A percentile compares a stretch with the other conserved stretches of the same genome.
Evolutionary conservation across 2,888 invertebrate genomes (phyloP).

Genomic region (Ypsolopha scabrella): DNA sequence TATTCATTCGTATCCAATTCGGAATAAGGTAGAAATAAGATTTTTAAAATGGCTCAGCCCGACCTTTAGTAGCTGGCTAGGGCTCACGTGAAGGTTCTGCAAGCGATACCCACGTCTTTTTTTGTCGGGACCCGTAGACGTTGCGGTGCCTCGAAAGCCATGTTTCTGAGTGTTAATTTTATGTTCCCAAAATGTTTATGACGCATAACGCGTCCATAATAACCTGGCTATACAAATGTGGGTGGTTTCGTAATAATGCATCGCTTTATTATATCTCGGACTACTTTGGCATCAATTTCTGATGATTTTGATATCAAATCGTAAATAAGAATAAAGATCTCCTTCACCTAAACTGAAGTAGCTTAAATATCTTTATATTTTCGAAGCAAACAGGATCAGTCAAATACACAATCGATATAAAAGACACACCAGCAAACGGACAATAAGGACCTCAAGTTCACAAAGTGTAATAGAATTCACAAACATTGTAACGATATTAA

Average conservation of each 20-base stretch:
- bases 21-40: conserved; percentile 6
- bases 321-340: conserved; percentile 3
- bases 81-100: conserved; percentile 44
- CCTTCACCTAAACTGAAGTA: not conserved
- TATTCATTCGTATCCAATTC: conserved; percentile 21
- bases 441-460: conserved; percentile 37
- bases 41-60: conserved; percentile 9
- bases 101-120: conserved; percentile 60
- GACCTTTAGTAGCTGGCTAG: conserved; percentile 28
- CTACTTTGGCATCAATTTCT: conserved; percentile 8
- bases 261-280: conserved; percentile 49
- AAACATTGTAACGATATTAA: conserved; percentile 67
- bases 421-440: conserved; percentile 32
- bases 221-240: conserved; percentile 64
- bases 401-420: conserved; percentile 47
- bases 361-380: conserved; percentile 9
- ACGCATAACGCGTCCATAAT: conserved; percentile 65
- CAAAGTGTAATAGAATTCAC: conserved; percentile 68
- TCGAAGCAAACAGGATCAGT: conserved; percentile 41
- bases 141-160: conserved; percentile 64
- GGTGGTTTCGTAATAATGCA: conserved; percentile 59
- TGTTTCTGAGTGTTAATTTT: conserved; percentile 69
- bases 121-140: conserved; percentile 60
- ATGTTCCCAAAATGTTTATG: conserved; percentile 70
- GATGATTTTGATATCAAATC: too few relatives aligned